Evolutionary conservation across 1,140 invertebrate species (phyloP), one percentile per base, ranked within the genome.

Genomic region (Cotesia glomerata): DNA sequence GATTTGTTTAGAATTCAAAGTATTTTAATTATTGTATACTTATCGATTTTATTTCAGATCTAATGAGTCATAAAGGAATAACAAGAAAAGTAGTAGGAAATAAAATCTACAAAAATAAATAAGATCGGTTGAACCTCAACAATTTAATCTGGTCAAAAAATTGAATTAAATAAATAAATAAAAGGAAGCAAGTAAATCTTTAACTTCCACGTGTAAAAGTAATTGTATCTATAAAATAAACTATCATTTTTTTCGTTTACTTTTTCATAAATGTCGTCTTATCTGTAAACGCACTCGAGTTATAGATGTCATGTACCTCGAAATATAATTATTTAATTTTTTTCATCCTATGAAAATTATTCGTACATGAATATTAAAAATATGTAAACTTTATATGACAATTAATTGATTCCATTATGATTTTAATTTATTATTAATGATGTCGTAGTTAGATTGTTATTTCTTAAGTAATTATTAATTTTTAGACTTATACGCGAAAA

Each of bases 151-250:
- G 35, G n/a, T 73, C 45, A 67, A 70, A 77, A 70, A 72, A 77
- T 74, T 74, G 67, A 45, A 74, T 72, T 73, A 77, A 79, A 78
- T 56, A 18, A 77, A 45, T 45, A 8, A 45, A 45, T 45, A 45
- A 45, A 39, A 49, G 26, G 39, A 49, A 14, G 49, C 39, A 56
- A 39, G 54, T 51, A 16, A 71, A 32, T n/a, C 8, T 73, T 49
- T 34, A 64, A 75, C 69, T 71, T 52, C 52, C 61, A 36, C 13
- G 45, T 64, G n/a, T 69, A 61, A 35, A 71, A 76, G 45, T 76
- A 76, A 76, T 77, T 83, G 75, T 82, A 81, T 77, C 74, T 75
- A 79, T 66, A 80, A 84, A 82, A 36, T 84, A 84, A 84, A 84
- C 80, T 68, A 73, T 68, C 79, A 80, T 69, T 68, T 78, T 75